These are phyloP conservation scores for Norana najaformis DNA, from an alignment of 2,888 invertebrate genomes.

Conservation along the genomic window DNA sequence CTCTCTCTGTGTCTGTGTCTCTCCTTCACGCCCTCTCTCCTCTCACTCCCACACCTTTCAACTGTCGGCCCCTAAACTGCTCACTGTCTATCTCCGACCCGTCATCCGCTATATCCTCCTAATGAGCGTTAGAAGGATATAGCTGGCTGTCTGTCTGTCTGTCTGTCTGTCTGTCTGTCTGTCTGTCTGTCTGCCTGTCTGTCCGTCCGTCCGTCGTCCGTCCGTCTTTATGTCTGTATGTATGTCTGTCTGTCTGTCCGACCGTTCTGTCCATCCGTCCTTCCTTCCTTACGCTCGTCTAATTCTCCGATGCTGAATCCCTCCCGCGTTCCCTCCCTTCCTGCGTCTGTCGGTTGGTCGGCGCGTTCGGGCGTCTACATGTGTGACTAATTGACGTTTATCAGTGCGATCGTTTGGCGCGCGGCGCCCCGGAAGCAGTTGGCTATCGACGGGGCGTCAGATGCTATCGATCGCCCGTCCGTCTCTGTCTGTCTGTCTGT, in stretches of 20 bases:
- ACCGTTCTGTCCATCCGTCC: not conserved
- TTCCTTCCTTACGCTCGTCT: not conserved
- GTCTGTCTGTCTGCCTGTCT: not conserved
- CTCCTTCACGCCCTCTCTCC: not conserved
- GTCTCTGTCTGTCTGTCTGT: not conserved
- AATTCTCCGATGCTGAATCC: not conserved
- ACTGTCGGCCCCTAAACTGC: not conserved
- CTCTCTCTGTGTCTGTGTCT: no score
- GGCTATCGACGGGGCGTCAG: slow-evolving; percentile 19
- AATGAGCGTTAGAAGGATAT: not conserved
- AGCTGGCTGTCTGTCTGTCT: not conserved
- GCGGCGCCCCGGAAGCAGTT: slow-evolving; percentile 15
- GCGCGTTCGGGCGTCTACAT: not conserved
- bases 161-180: not conserved
- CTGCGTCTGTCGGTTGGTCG: not conserved
- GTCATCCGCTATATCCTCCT: not conserved
- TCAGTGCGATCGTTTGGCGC: slow-evolving; percentile 14
- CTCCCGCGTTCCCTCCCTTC: not conserved
- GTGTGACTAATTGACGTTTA: slow-evolving; percentile 25
- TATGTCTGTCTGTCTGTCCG: not conserved
- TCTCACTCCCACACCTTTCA: not conserved
- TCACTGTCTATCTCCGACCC: not conserved
- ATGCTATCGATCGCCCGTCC: slow-evolving; percentile 19
- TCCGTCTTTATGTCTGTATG: not conserved
- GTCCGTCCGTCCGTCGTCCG: not conserved